Percentiles rank a stretch among this genome's conserved stretches.
Evolutionary conservation across 2,888 invertebrate species (phyloP).

Genomic region (Clepsis dumicolana): DNA sequence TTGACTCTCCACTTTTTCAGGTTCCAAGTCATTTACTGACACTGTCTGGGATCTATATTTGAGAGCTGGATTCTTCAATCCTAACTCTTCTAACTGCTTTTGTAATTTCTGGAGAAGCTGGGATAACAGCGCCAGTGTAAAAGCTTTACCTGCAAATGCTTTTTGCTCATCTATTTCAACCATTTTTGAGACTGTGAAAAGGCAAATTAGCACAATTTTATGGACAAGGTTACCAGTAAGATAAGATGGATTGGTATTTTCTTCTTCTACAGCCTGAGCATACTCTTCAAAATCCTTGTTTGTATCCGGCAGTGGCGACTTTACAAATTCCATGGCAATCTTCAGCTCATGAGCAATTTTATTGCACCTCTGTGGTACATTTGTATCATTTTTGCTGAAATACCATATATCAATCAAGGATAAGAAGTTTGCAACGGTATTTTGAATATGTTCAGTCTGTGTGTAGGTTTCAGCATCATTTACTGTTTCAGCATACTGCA

Average conservation of each 20-base stretch:
- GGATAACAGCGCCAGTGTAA: conserved; percentile 93
- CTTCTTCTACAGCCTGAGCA: conserved; percentile 79
- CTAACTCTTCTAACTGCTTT: conserved; percentile 73
- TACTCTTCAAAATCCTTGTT: conserved; percentile 83
- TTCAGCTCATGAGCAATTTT: conserved; percentile 90
- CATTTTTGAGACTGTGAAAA: conserved; percentile 93
- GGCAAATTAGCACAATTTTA: conserved; percentile 92
- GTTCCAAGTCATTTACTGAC: conserved; percentile 48
- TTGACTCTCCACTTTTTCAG: conserved; percentile 49
- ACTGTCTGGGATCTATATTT: conserved; percentile 63
- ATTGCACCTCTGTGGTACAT: conserved; percentile 89
- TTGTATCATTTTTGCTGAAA: conserved; percentile 87
- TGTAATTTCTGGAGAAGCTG: conserved; percentile 87
- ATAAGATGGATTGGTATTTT: conserved; percentile 83
- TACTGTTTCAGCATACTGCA: conserved; percentile 85
- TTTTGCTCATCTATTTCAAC: conserved; percentile 91
- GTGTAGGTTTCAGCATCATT: conserved; percentile 78
- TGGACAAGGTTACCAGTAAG: conserved; percentile 90
- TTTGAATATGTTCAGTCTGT: conserved; percentile 81
- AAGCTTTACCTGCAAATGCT: conserved; percentile 93
- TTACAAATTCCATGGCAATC: conserved; percentile 88
- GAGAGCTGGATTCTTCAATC: conserved; percentile 77
- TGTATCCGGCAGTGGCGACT: conserved; percentile 80
- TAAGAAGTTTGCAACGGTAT: conserved; percentile 80
- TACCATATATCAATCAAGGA: conserved; percentile 88